Evolutionary conservation across 2,888 invertebrate genomes (phyloP).

Genomic region (Lasioglossum vierecki): DNA sequence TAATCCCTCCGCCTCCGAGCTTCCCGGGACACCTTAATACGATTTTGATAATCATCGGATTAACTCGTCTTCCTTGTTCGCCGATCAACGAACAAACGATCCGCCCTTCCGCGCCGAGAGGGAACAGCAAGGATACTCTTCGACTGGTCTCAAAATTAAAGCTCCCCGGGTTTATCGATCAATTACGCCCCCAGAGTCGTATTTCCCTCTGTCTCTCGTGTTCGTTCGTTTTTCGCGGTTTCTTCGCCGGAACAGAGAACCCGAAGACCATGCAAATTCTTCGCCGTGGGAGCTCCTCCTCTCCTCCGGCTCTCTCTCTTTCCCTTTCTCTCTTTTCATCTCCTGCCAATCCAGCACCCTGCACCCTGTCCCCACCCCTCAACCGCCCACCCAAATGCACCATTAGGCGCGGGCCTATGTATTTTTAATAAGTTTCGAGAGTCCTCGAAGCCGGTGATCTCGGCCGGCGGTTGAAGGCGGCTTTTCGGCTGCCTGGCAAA

Average conservation of each 20-base stretch:
- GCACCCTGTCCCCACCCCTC: slow-evolving; percentile 40
- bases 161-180: slow-evolving; percentile 1
- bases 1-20: slow-evolving; percentile 43
- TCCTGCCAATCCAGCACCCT: slow-evolving; percentile 62
- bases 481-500: slow-evolving; percentile 77
- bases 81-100: slow-evolving; percentile 30
- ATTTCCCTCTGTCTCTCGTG: background rate
- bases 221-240: background rate
- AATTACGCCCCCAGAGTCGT: background rate
- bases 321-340: slow-evolving; percentile 57
- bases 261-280: slow-evolving; percentile 68
- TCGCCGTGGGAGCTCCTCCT: slow-evolving; percentile 60
- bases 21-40: slow-evolving; percentile 39
- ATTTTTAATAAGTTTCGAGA: slow-evolving; percentile 82
- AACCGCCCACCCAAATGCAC: slow-evolving; percentile 73
- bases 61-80: slow-evolving; percentile 41
- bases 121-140: slow-evolving; percentile 2
- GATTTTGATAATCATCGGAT: slow-evolving; percentile 63
- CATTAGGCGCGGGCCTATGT: slow-evolving; percentile 78
- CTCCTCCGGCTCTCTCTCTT: background rate
- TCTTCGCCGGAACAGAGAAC: slow-evolving; percentile 12
- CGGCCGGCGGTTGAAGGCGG: slow-evolving; percentile 75
- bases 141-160: slow-evolving; percentile 1
- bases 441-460: slow-evolving; percentile 72
- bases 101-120: slow-evolving; percentile 2